Evolutionary conservation across 1,140 invertebrate species (phyloP).

Genomic region (Orius insidiosus): DNA sequence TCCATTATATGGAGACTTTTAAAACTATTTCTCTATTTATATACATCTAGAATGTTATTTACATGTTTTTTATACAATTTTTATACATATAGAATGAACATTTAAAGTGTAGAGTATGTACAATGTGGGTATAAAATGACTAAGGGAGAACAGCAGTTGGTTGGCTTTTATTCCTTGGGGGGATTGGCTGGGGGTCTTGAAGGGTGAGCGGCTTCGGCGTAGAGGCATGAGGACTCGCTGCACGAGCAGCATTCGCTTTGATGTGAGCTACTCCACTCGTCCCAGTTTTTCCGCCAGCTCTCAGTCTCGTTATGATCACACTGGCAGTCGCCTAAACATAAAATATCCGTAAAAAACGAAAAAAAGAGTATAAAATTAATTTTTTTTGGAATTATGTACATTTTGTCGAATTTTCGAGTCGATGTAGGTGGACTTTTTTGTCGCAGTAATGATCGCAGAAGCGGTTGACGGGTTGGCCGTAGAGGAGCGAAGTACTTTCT

Average conservation of each 20-base stretch:
- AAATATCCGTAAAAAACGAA: slow-evolving; percentile 4
- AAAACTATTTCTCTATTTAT: no score
- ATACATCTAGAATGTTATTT: no score
- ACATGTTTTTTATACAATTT: no score
- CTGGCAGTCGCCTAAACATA: not conserved
- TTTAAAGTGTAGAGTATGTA: no score
- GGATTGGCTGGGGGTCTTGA: not conserved
- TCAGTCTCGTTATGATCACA: slow-evolving; percentile 8
- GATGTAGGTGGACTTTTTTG: not conserved
- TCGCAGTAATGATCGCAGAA: not conserved
- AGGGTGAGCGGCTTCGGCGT: slow-evolving; percentile 15
- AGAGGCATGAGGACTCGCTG: slow-evolving; percentile 22
- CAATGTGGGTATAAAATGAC: no score
- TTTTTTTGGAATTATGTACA: no score
- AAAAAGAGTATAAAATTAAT: no score
- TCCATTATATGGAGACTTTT: no score
- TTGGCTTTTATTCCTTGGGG: no score
- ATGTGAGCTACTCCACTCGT: slow-evolving; percentile 13
- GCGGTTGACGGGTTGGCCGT: slow-evolving; percentile 15
- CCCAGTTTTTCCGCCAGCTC: slow-evolving; percentile 13
- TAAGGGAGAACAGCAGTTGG: no score
- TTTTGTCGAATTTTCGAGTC: not conserved
- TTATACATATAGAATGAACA: no score
- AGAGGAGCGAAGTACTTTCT: slow-evolving; percentile 14
- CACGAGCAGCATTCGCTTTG: slow-evolving; percentile 23